Evolutionary conservation across 1,140 invertebrate species (phyloP), one percentile per base, ranked within the genome.

Genomic region (Procambarus virginalis): DNA sequence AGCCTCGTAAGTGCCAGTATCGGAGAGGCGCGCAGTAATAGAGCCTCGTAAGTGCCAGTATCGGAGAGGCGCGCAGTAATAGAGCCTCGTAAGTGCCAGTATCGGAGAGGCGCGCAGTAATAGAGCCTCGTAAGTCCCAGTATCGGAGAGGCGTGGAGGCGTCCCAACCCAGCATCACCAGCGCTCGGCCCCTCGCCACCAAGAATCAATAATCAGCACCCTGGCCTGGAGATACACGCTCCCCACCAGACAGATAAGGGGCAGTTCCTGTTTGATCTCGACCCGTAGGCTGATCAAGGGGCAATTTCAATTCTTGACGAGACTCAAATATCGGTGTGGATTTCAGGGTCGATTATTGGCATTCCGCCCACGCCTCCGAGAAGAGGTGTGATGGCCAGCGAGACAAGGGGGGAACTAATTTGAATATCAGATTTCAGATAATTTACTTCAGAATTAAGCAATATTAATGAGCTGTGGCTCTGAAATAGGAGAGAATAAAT

Each of bases 401-500:
- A 73, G 68, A 73, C 68, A 73, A 73, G 68, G 22, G 68, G 34
- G 20, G 68, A 73, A 73, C n/a, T 73, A 73, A 73, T 73, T 73
- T 73, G 68, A 73, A 73, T 73, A 73, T 73, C 68, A 73, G 68
- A 73, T 73, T 34, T 22, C 8, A 73, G 68, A 73, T 73, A 73
- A n/a, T 73, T 73, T 73, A 73, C 68, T 34, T 34, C n/a, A 73
- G 22, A 34, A 34, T 73, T 73, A 73, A 34, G 68, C n/a, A 73
- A 34, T 73, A 73, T 73, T 73, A 73, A 73, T 73, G 68, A 34
- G 22, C 68, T 73, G 68, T 34, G 22, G 68, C 20, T 73, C 22
- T 73, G 9, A 73, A 20, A 34, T 73, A 73, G 34, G 68, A 34
- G 45, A 22, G 20, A 34, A 22, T 73, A 73, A 73, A 73, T 73